phyloP scores from a whole-genome alignment of 2,888 invertebrate species.

The Hyalella azteca region DNA sequence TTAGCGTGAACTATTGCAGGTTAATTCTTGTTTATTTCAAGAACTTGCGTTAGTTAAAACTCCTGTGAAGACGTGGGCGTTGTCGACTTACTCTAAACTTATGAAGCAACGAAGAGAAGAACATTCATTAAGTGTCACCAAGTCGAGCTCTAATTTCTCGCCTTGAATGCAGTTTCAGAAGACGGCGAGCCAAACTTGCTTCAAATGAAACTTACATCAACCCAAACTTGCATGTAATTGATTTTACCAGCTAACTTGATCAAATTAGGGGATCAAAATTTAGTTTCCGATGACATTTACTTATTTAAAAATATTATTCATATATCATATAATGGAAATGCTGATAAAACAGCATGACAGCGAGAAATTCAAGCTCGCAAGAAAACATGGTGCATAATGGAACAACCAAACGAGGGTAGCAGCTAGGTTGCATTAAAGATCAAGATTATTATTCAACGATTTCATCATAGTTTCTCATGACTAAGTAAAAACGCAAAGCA shows the following conservation, averaged over 20 bases:
- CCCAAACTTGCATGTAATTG: no score
- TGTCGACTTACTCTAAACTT: neutral
- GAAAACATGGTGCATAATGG: neutral
- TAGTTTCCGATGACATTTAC: no score
- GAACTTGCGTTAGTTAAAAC: neutral
- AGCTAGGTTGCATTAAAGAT: no score
- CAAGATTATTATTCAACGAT: no score
- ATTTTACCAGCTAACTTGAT: no score
- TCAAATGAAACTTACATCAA: no score
- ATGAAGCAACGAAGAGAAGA: slow-evolving; percentile 6
- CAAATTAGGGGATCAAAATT: no score
- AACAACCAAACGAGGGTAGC: no score
- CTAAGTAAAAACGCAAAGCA: no score
- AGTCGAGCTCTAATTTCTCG: neutral
- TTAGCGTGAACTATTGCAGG: neutral
- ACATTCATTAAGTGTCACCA: slow-evolving; percentile 21
- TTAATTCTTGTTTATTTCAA: neutral
- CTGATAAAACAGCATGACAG: neutral
- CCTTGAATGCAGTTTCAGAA: neutral
- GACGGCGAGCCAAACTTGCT: neutral
- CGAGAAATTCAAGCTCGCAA: neutral
- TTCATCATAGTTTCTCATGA: no score
- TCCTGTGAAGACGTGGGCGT: neutral
- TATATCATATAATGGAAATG: no score
- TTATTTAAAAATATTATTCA: no score